Evolutionary conservation across 2,888 invertebrate species (phyloP).

Genomic region (Mimas tiliae): DNA sequence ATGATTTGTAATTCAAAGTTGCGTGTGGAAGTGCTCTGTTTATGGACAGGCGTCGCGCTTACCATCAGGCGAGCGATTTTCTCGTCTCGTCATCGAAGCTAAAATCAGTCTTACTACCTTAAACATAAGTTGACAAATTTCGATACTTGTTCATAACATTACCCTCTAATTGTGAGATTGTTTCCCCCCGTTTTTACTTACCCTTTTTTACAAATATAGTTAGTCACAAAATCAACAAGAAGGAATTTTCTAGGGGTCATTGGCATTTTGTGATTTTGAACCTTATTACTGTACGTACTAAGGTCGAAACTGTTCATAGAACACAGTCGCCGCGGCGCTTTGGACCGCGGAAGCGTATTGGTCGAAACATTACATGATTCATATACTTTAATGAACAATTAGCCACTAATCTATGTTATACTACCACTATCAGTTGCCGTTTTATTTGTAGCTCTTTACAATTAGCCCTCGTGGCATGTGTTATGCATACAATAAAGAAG

Average conservation of each 20-base stretch:
- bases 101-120: no score
- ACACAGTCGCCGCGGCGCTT: constrained; percentile 40
- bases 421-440: constrained; percentile 58
- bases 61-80: no score
- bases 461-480: constrained; percentile 43
- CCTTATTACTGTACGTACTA: constrained; percentile 34
- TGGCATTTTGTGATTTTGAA: constrained; percentile 26
- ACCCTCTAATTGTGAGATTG: no score
- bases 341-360: constrained; percentile 60
- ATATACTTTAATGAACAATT: constrained; percentile 34
- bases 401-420: constrained; percentile 49
- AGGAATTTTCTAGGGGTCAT: not conserved
- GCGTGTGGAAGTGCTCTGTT: no score
- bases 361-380: constrained; percentile 47
- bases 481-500: constrained; percentile 41
- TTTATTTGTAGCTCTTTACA: constrained; percentile 53
- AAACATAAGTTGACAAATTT: no score
- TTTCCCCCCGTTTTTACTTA: no score
- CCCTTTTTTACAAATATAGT: no score
- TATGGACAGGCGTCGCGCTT: no score
- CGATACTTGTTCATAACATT: no score
- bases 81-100: no score
- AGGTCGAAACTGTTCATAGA: constrained; percentile 29
- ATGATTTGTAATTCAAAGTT: no score
- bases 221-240: not conserved